Base-by-base conservation (phyloP, 2,113 vertebrate species). In the Perca flavescens region DNA sequence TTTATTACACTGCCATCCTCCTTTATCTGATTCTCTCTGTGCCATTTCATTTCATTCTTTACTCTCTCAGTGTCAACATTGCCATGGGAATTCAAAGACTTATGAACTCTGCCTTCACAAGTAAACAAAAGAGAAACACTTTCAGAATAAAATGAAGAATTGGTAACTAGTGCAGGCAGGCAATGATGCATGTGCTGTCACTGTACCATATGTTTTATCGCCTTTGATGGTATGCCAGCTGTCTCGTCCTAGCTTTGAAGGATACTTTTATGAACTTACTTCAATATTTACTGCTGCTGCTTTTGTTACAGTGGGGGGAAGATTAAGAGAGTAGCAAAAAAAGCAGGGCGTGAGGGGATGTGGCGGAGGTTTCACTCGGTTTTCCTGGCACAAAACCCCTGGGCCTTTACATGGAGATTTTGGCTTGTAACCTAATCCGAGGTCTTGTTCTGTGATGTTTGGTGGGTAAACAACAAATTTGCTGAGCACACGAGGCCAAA, bases 101-200 rank as follows among this genome's bases (percentile, higher is more conserved):
- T 71, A 19, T 78, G 60, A 70, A 83, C 43, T 84, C 4, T 66
- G 12, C 69, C 69, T 68, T 77, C 40, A 72, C 17, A 66, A 65
- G 58, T 74, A 87, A 83, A 84, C 78, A 71, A 82, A 56, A 25
- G 49, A 22, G 36, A 76, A 58, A 83, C 73, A 43, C 50, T 62
- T 76, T 86, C 57, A 69, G 57, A 75, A 74, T 80, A 77, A 90
- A 88, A 77, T n/a, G 75, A 76, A 36, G 46, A 80, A 73, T 77
- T 46, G 47, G 53, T 60, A 64, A 79, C 14, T 73, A 64, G 31
- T 46, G 80, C 63, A 53, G 69, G 60, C 82, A 81, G 83, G 73
- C 86, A 65, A 71, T 86, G 87, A 91, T 90, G 77, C 73, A 82
- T 82, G 82, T 69, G 83, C 68, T 82, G 87, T 89, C 90, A 91